A percentile compares a stretch with the other conserved stretches of the same genome.
These are phyloP conservation scores for Agriopis leucophaearia DNA, from an alignment of 2,888 invertebrate genomes.

Conservation along the genomic window DNA sequence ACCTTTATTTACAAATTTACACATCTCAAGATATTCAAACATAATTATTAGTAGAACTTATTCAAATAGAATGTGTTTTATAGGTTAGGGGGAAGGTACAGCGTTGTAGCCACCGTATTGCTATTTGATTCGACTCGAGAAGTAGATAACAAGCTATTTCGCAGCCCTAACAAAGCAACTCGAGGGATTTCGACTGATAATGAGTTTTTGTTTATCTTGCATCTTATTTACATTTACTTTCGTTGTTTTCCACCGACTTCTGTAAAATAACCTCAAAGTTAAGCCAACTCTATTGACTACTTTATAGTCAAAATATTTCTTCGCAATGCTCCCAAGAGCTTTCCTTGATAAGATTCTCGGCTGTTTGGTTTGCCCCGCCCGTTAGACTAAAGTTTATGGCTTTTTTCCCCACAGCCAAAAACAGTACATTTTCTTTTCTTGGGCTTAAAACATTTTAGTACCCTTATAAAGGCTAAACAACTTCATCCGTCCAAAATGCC, in stretches of 20 bases:
- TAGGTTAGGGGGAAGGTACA: slow-evolving; percentile 3
- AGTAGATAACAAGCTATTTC: slow-evolving; percentile 32
- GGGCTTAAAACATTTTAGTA: slow-evolving; percentile 22
- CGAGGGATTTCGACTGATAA: slow-evolving; percentile 27
- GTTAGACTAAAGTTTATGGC: slow-evolving; percentile 8
- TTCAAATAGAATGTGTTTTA: slow-evolving; percentile 8
- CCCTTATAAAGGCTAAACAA: slow-evolving; percentile 24
- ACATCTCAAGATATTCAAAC: too few relatives aligned
- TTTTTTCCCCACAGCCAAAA: slow-evolving; percentile 5
- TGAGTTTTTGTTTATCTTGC: slow-evolving; percentile 31
- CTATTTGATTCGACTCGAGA: slow-evolving; percentile 31
- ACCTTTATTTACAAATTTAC: too few relatives aligned
- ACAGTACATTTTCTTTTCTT: slow-evolving; percentile 9
- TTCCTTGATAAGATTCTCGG: slow-evolving; percentile 5
- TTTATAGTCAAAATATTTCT: slow-evolving; percentile 23
- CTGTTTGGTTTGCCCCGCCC: slow-evolving; percentile 4
- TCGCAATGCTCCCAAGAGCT: neutral
- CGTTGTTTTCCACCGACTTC: slow-evolving; percentile 10
- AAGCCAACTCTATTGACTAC: slow-evolving; percentile 6
- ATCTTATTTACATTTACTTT: slow-evolving; percentile 32
- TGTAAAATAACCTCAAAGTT: slow-evolving; percentile 10
- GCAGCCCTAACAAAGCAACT: slow-evolving; percentile 15
- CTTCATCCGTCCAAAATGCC: slow-evolving; percentile 38
- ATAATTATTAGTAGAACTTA: too few relatives aligned
- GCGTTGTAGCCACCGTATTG: slow-evolving; percentile 12